These are phyloP conservation scores for Cirrhinus molitorella DNA, from an alignment of 2,797 vertebrate genomes.

Conservation along the genomic window DNA sequence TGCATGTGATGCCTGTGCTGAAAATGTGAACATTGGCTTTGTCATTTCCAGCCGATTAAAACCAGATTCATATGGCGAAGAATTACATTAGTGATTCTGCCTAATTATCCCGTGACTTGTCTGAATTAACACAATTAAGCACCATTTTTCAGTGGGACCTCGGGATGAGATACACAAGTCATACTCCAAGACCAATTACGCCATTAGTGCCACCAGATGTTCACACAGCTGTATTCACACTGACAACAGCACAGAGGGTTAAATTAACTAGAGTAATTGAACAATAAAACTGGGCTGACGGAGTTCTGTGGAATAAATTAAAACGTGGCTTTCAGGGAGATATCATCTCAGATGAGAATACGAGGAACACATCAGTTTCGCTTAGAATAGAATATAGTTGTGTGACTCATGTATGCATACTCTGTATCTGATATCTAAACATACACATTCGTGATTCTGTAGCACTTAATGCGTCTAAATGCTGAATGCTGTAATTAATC, in stretches of 20 bases:
- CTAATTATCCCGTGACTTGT: constrained; percentile 63
- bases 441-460: neutral
- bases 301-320: constrained; percentile 48
- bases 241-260: constrained; percentile 68
- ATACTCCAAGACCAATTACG: constrained; percentile 68
- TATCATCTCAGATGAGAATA: constrained; percentile 27
- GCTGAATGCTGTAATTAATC: neutral
- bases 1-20: neutral
- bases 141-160: constrained; percentile 62
- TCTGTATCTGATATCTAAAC: constrained; percentile 10
- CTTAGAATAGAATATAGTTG: constrained; percentile 30
- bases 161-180: constrained; percentile 69
- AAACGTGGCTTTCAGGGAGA: constrained; percentile 37
- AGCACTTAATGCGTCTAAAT: neutral
- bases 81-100: constrained; percentile 48
- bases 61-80: constrained; percentile 44
- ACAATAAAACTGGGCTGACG: constrained; percentile 64
- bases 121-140: constrained; percentile 75
- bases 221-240: constrained; percentile 74
- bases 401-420: constrained; percentile 8
- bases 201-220: constrained; percentile 74
- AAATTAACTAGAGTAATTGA: constrained; percentile 72
- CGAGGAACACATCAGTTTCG: neutral
- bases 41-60: constrained; percentile 43
- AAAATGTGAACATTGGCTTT: constrained; percentile 11